A percentile compares a stretch with the other conserved stretches of the same genome.
Conservation (phyloP, 2,888 invertebrate genomes). For the Nemotelus pantherinus region DNA sequence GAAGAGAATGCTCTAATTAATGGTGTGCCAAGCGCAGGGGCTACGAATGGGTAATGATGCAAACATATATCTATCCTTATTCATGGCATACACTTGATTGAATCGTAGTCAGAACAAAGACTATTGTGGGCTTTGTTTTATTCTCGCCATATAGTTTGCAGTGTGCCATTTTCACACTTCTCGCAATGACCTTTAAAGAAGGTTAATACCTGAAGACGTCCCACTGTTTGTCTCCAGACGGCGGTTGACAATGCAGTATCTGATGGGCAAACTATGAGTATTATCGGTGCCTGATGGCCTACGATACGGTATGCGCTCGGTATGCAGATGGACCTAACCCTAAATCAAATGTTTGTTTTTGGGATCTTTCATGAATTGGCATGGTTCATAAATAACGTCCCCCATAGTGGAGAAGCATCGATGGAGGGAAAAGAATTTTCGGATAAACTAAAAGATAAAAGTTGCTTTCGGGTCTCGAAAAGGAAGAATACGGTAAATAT, state of each 20-base stretch:
- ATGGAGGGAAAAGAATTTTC: constrained; percentile 31
- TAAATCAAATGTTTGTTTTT: constrained; percentile 40
- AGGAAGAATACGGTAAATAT: constrained; percentile 1
- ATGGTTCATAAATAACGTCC: constrained; percentile 38
- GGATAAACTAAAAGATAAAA: constrained; percentile 27
- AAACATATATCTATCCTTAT: background rate
- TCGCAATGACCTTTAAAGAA: constrained; percentile 28
- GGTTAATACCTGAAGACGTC: constrained; percentile 35
- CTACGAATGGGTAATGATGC: constrained; percentile 3
- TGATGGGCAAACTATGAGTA: constrained; percentile 14
- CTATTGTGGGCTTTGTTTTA: constrained; percentile 6
- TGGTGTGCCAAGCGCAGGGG: constrained; percentile 7
- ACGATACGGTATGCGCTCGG: background rate
- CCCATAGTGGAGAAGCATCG: background rate
- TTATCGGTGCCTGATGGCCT: background rate
- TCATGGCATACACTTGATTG: constrained; percentile 21
- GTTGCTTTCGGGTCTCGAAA: constrained; percentile 1
- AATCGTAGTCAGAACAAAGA: constrained; percentile 24
- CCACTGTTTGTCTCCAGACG: constrained; percentile 32
- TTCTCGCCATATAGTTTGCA: background rate
- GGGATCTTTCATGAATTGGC: constrained; percentile 10
- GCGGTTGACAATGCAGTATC: constrained; percentile 19
- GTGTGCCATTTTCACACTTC: constrained; percentile 29
- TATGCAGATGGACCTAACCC: constrained; percentile 37
- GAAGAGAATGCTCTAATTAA: constrained; percentile 41